A percentile compares a stretch with the other conserved stretches of the same genome.
These are phyloP conservation scores for Pegea sp. DNA, from an alignment of 23 tunicate species.

Conservation along the genomic window DNA sequence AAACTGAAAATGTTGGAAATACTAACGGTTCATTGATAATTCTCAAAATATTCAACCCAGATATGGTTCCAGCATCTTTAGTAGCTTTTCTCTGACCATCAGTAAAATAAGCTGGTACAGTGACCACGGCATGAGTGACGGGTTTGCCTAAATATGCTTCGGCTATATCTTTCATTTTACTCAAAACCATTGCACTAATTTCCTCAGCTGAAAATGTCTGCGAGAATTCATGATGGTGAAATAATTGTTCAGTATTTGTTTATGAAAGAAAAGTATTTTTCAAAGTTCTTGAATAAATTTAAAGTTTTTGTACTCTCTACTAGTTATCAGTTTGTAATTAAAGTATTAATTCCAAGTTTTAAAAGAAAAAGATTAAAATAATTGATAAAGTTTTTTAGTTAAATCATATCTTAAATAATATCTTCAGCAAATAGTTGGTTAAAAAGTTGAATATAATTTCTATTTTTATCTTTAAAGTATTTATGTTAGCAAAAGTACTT, in stretches of 20 bases:
- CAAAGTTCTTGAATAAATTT: no score
- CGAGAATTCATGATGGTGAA: no score
- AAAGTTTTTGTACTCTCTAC: no score
- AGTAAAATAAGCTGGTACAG: no score
- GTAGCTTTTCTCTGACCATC: slow-evolving; percentile 36
- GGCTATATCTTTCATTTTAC: slow-evolving; percentile 29
- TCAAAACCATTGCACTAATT: slow-evolving; percentile 31
- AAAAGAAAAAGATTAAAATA: no score
- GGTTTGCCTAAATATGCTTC: slow-evolving; percentile 21
- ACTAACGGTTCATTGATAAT: slow-evolving; percentile 48
- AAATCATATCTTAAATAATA: background rate
- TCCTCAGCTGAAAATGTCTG: slow-evolving; percentile 17
- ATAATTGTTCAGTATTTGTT: no score
- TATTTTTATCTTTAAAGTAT: background rate
- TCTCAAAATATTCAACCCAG: slow-evolving; percentile 31
- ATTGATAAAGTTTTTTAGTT: background rate
- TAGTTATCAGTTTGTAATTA: no score
- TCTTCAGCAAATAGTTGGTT: background rate
- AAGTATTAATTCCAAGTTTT: no score
- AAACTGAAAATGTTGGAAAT: no score
- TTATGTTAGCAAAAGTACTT: no score
- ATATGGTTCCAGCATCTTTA: slow-evolving; percentile 44
- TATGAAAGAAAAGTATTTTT: no score
- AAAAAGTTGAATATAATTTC: background rate
- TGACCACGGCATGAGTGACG: slow-evolving; percentile 33